Percentiles rank a stretch among this genome's conserved stretches.
These are phyloP conservation scores for Catostylus mosaicus DNA, from an alignment of 30 jellyfish, hydroid and myxozoan species.

Conservation along the genomic window DNA sequence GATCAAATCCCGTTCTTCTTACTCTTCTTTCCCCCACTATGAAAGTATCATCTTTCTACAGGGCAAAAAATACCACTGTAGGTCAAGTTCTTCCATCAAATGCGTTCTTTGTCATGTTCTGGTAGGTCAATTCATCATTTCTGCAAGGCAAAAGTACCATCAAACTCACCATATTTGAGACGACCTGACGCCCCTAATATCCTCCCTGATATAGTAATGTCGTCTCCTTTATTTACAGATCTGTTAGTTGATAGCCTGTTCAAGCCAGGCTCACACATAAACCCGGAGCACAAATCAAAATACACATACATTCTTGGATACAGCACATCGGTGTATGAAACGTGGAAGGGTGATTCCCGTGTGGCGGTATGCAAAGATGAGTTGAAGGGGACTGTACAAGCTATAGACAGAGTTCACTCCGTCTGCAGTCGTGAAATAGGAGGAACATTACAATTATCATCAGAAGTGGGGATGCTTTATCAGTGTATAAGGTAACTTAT, in stretches of 20 bases:
- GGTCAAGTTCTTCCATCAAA: too few species aligned
- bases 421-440: conserved; percentile 91
- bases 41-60: too few species aligned
- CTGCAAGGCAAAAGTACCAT: too few species aligned
- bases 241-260: conserved; percentile 77
- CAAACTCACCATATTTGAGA: too few species aligned
- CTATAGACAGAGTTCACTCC: conserved; percentile 88
- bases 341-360: conserved; percentile 85
- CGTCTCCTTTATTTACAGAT: too few species aligned
- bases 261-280: conserved; percentile 76
- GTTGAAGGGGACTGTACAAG: conserved; percentile 84
- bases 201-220: too few species aligned
- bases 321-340: conserved; percentile 87
- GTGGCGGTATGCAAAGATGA: conserved; percentile 78
- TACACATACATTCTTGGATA: conserved; percentile 83
- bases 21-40: too few species aligned
- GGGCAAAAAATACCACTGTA: too few species aligned
- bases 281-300: conserved; percentile 85
- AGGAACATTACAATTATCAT: conserved; percentile 79
- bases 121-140: too few species aligned
- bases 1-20: too few species aligned
- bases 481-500: conserved; percentile 83
- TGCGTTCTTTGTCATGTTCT: too few species aligned
- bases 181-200: too few species aligned
- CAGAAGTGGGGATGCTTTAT: conserved; percentile 88